Evolutionary conservation across 2,113 vertebrate species (phyloP), one percentile per base, ranked within the genome.

Genomic region (Willisornis vidua): DNA sequence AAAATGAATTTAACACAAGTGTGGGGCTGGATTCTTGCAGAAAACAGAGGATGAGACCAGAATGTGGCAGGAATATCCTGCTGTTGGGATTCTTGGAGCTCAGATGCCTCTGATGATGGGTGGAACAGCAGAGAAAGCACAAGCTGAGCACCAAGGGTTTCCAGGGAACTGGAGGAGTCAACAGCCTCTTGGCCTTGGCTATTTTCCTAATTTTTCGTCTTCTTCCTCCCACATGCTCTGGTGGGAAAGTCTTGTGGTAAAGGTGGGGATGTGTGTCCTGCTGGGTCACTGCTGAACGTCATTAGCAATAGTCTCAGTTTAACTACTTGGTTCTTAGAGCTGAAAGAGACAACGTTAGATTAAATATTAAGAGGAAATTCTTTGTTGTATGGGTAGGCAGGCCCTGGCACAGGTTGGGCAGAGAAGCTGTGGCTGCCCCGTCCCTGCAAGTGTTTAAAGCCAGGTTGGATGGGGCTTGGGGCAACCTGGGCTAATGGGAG

Each of bases 61-160:
- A 62, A 55, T 0, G 0, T 16, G 14, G 26, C 35, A 65, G 54
- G 12, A 76, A 31, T 10, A 61, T 16, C 3, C 0, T 0, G 1
- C 14, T 62, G 12, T 49, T 20, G 41, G 28, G 5, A 5, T 7
- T 88, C 65, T 17, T 35, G 18, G 46, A 35, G 33, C 16, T 31
- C 25, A 19, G 12, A 12, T 12, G 28, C 11, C 8, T 87, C 19
- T 57, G 6, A 14, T 2, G 20, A 41, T 5, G 12, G 25, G 37
- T 81, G 6, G 22, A 90, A 48, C 41, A 5, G 14, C 11, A 3
- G 4, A n/a, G 29, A 63, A 43, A 49, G 11, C 4, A 8, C 17
- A 78, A 45, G 33, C 6, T 51, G 18, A 85, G 23, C 20, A 29
- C 10, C 0, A 3, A 15, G 1, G 2, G 7, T 9, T 83, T 76